A percentile compares a stretch with the other conserved stretches of the same genome.
phyloP scores from a whole-genome alignment of 2,888 invertebrate species.

The Troilus luridus region DNA sequence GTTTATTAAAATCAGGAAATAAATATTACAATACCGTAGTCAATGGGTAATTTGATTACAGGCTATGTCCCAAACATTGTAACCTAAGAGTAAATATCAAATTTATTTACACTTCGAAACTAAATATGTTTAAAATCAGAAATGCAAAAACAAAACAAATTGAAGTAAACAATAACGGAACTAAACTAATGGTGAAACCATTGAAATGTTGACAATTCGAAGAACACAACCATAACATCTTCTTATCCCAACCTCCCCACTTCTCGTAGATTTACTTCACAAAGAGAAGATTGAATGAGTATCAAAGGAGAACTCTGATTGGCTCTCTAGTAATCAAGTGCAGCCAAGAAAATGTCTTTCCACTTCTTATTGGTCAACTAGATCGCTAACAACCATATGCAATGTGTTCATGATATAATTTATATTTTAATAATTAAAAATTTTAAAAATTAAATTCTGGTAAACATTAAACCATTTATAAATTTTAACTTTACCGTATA shows the following conservation, averaged over 20 bases:
- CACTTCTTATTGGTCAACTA: slow-evolving; percentile 58
- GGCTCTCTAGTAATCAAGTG: slow-evolving; percentile 60
- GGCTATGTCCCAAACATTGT: slow-evolving; percentile 57
- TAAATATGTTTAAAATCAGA: not conserved
- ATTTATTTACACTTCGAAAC: slow-evolving; percentile 18
- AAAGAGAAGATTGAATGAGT: slow-evolving; percentile 65
- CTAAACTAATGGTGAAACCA: slow-evolving; percentile 49
- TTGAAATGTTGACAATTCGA: slow-evolving; percentile 65
- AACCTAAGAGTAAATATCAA: slow-evolving; percentile 12
- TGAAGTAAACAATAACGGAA: slow-evolving; percentile 6
- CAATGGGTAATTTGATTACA: slow-evolving; percentile 58
- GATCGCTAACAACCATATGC: slow-evolving; percentile 53
- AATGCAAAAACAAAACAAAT: not conserved
- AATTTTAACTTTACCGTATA: not conserved
- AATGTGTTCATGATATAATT: slow-evolving; percentile 39
- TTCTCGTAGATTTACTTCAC: slow-evolving; percentile 64
- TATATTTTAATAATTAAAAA: slow-evolving; percentile 26
- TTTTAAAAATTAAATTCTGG: not conserved
- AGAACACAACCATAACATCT: slow-evolving; percentile 66
- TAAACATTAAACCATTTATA: not conserved
- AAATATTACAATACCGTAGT: slow-evolving; percentile 55
- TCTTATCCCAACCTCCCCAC: slow-evolving; percentile 64
- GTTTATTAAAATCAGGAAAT: slow-evolving; percentile 41
- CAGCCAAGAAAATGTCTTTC: slow-evolving; percentile 52
- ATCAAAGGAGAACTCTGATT: slow-evolving; percentile 62